These are phyloP conservation scores for Caranx melampygus DNA, from an alignment of 2,113 vertebrate species.

Conservation along the genomic window DNA sequence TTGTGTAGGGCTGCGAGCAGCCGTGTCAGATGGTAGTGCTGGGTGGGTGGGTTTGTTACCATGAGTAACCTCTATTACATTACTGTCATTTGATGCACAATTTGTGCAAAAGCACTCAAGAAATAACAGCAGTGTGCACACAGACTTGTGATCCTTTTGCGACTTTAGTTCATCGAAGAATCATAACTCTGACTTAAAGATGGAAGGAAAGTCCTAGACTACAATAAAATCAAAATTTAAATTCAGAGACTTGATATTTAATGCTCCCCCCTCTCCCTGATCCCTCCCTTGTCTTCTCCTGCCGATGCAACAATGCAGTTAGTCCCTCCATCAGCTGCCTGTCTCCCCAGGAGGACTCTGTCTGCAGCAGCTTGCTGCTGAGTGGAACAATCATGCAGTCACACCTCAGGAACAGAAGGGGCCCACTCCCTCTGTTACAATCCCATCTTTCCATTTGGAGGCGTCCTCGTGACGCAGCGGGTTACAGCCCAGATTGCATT, in stretches of 20 bases:
- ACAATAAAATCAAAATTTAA: neutral
- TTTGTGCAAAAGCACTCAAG: neutral
- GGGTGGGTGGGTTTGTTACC: neutral
- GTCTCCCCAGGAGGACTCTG: constrained; percentile 56
- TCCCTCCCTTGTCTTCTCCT: constrained; percentile 3
- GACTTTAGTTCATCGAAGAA: neutral
- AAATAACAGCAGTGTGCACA: neutral
- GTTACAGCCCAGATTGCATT: constrained; percentile 33
- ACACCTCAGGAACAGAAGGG: constrained; percentile 66
- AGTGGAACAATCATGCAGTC: constrained; percentile 70
- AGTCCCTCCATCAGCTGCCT: constrained; percentile 52
- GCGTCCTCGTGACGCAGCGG: constrained; percentile 53
- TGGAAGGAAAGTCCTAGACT: neutral
- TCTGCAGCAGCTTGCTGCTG: constrained; percentile 59
- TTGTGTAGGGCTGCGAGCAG: neutral
- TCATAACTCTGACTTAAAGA: neutral
- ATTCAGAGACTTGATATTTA: neutral
- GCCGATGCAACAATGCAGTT: constrained; percentile 31
- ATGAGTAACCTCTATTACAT: neutral
- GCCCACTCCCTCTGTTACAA: constrained; percentile 24
- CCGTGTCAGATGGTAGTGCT: no score
- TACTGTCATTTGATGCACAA: neutral
- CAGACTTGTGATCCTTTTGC: neutral
- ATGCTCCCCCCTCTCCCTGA: neutral
- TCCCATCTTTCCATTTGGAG: constrained; percentile 24